Evolutionary conservation across 2,113 vertebrate species (phyloP), one percentile per base, ranked within the genome.

Genomic region (Crotalus tigris): DNA sequence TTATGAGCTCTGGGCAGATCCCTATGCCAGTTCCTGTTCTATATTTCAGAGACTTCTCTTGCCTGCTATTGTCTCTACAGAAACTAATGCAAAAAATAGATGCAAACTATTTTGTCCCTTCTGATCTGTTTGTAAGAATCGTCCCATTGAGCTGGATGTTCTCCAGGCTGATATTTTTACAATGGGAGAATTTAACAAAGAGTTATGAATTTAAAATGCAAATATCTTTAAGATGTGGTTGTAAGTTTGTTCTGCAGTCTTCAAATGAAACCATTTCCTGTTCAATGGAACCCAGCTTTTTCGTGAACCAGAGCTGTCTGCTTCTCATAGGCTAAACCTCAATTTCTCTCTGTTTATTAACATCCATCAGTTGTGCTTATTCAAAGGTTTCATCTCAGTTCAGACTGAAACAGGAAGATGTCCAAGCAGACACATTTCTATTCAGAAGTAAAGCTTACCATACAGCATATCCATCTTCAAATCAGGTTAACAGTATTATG

Each of bases 241-340:
- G 94, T 58, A 94, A 85, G 75, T 95, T 93, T 94, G 96, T 94
- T 90, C 93, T 59, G 94, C 94, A 93, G 91, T 95, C 93, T 96
- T 95, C 94, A 96, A 96, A 96, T 96, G 93, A 87, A 95, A 95
- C 96, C 93, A 95, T 96, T 97, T 97, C 94, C 94, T 96, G 15
- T 97, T 97, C 95, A 96, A 96, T 97, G 91, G 93, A 91, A 85
- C 92, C 93, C 91, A 94, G 95, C 95, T 97, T 96, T 94, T 96
- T 93, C 92, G 88, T 93, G 94, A 93, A 94, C 94, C 95, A 92
- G 92, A 92, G 95, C 94, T 96, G 95, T 94, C 96, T 96, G 95
- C 90, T 90, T 96, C 86, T 95, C 97, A 96, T 96, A 96, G 95
- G 95, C 75, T 92, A 94, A 97, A 96, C 93, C 96, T 96, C 96